Evolutionary conservation across 2,888 invertebrate genomes (phyloP).

Genomic region (Mimas tiliae): DNA sequence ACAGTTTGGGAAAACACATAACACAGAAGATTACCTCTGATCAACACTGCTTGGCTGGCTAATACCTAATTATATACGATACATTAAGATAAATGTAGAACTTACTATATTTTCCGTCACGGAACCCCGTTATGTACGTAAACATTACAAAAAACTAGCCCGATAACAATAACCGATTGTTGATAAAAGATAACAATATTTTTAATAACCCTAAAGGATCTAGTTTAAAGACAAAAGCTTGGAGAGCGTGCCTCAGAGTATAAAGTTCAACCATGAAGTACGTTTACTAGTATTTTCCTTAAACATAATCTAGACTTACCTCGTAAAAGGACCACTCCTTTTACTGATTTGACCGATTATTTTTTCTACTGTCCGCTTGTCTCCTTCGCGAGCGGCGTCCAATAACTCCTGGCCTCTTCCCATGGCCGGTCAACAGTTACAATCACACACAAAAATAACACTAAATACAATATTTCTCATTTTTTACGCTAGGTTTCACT

Average conservation of each 20-base stretch:
- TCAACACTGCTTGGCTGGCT: too few species aligned
- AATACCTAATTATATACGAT: background rate
- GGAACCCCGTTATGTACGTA: slow-evolving; percentile 52
- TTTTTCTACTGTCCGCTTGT: slow-evolving; percentile 94
- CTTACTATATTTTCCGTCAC: background rate
- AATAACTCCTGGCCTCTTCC: slow-evolving; percentile 98
- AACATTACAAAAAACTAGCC: slow-evolving; percentile 56
- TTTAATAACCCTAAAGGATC: slow-evolving; percentile 16
- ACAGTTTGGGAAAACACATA: too few species aligned
- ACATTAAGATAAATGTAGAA: background rate
- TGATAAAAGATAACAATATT: slow-evolving; percentile 48
- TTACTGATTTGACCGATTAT: slow-evolving; percentile 94
- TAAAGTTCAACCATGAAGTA: background rate
- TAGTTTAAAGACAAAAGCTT: background rate
- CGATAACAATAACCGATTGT: slow-evolving; percentile 58
- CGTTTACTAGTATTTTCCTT: slow-evolving; percentile 31
- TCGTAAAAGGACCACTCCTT: slow-evolving; percentile 97
- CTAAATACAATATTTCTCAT: slow-evolving; percentile 72
- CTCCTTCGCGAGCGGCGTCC: slow-evolving; percentile 97
- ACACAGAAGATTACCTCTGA: too few species aligned
- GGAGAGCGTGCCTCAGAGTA: background rate
- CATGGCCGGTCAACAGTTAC: slow-evolving; percentile 87
- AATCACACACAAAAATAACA: slow-evolving; percentile 81
- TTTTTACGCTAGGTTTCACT: slow-evolving; percentile 80
- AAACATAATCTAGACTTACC: slow-evolving; percentile 86